A percentile compares a stretch with the other conserved stretches of the same genome.
These are phyloP conservation scores for Lates japonicus DNA, from an alignment of 2,797 vertebrate genomes.

Conservation along the genomic window DNA sequence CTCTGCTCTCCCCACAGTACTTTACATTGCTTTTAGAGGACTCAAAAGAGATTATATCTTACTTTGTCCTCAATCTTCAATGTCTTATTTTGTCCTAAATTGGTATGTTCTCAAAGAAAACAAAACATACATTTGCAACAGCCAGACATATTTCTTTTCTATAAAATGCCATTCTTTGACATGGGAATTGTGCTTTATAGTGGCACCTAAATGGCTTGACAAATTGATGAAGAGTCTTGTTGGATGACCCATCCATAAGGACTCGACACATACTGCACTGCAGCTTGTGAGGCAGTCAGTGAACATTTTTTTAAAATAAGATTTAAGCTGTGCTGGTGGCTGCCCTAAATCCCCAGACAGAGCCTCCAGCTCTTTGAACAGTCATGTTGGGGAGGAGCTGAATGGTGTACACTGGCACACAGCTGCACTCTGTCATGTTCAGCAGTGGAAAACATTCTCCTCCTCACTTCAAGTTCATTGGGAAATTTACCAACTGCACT, in stretches of 20 bases:
- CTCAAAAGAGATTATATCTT: conserved; percentile 37
- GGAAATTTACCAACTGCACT: conserved; percentile 62
- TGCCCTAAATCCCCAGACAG: conserved; percentile 76
- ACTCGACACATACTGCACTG: conserved; percentile 55
- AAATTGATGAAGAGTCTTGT: conserved; percentile 50
- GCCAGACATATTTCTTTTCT: conserved; percentile 20
- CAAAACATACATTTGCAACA: conserved; percentile 17
- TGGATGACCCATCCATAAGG: conserved; percentile 47
- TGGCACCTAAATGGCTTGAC: conserved; percentile 45
- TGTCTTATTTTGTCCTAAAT: conserved; percentile 9
- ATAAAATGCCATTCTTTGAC: conserved; percentile 22
- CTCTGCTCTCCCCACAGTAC: conserved; percentile 9
- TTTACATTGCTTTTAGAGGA: conserved; percentile 22
- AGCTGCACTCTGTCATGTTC: conserved; percentile 79
- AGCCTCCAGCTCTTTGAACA: conserved; percentile 76
- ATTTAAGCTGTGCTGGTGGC: conserved; percentile 75
- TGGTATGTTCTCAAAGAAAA: conserved; percentile 30
- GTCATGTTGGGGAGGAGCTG: conserved; percentile 62
- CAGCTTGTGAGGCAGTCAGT: conserved; percentile 68
- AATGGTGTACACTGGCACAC: conserved; percentile 66
- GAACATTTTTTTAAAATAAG: conserved; percentile 71
- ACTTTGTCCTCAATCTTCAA: background rate
- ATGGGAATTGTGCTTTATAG: conserved; percentile 38
- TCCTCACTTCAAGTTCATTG: conserved; percentile 61
- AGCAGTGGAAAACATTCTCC: conserved; percentile 65